Conservation (phyloP, 2,797 vertebrate species). For the Anas bahamensis region DNA sequence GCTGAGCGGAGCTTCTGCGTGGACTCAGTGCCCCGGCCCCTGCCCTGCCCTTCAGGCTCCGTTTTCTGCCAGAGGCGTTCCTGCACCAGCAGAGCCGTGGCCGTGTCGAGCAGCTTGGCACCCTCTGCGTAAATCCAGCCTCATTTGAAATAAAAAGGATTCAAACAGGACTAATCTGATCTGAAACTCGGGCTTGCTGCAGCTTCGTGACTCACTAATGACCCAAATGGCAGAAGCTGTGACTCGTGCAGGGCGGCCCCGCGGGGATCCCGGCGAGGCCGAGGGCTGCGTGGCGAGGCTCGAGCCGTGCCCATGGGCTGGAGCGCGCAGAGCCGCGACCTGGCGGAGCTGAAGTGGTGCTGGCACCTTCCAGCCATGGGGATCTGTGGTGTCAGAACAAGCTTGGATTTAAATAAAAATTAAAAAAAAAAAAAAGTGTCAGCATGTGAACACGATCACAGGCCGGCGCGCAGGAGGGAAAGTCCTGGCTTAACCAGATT, state of each 20-base stretch:
- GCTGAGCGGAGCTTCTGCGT: rapidly evolving
- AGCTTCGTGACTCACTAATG: not conserved
- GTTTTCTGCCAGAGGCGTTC: rapidly evolving
- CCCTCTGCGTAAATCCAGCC: not conserved
- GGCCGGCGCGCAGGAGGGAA: not conserved
- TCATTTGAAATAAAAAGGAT: not conserved
- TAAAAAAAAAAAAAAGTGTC: not conserved
- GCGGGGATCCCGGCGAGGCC: not conserved
- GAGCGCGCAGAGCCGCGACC: rapidly evolving
- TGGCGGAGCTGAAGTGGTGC: rapidly evolving
- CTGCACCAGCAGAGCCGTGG: not conserved
- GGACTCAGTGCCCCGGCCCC: not conserved
- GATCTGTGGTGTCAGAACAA: not conserved
- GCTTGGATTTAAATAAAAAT: not conserved
- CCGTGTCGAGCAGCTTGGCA: rapidly evolving
- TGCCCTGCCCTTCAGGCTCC: not conserved
- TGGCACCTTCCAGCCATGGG: not conserved
- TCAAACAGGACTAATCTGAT: not conserved
- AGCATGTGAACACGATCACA: rapidly evolving
- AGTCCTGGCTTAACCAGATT: not conserved
- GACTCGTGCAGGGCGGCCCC: not conserved
- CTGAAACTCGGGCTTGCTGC: not conserved
- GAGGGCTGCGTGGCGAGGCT: not conserved
- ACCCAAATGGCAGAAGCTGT: not conserved
- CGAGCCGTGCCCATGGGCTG: not conserved